phyloP scores from a whole-genome alignment of 1,140 invertebrate species.

The Saxidomus purpurata region DNA sequence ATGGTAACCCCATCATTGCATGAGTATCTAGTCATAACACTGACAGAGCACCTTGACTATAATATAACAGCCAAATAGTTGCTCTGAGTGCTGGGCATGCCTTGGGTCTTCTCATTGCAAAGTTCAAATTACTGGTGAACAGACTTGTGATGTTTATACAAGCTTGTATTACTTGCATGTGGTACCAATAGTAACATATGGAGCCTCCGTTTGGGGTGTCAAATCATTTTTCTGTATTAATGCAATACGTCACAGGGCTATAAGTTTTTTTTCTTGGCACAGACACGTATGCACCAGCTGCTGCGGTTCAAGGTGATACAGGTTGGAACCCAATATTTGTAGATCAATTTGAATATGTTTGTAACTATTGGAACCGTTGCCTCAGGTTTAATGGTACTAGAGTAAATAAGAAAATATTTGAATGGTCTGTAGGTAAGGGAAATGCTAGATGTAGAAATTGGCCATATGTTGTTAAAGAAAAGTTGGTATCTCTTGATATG shows the following conservation, averaged over 20 bases:
- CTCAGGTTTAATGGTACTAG: neutral
- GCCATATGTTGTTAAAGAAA: neutral
- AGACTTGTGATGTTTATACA: neutral
- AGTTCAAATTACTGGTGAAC: neutral
- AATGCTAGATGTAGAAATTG: neutral
- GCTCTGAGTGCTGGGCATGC: neutral
- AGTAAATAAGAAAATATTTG: constrained; percentile 4
- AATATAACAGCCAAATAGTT: neutral
- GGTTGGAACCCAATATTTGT: neutral
- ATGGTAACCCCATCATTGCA: neutral
- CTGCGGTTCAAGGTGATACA: neutral
- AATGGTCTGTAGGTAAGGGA: neutral
- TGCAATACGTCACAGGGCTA: neutral
- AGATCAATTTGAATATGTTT: constrained; percentile 14
- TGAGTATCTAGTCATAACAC: neutral
- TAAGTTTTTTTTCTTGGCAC: constrained; percentile 10
- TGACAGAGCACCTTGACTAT: neutral
- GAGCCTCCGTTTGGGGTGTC: neutral
- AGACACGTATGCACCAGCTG: neutral
- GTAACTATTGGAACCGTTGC: neutral
- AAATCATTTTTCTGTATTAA: neutral
- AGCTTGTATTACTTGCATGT: constrained; percentile 27
- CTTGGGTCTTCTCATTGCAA: constrained; percentile 18
- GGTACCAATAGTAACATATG: neutral
- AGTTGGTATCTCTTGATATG: no score